Evolutionary conservation across 2,113 vertebrate species (phyloP).

Genomic region (Hymenochirus boettgeri): DNA sequence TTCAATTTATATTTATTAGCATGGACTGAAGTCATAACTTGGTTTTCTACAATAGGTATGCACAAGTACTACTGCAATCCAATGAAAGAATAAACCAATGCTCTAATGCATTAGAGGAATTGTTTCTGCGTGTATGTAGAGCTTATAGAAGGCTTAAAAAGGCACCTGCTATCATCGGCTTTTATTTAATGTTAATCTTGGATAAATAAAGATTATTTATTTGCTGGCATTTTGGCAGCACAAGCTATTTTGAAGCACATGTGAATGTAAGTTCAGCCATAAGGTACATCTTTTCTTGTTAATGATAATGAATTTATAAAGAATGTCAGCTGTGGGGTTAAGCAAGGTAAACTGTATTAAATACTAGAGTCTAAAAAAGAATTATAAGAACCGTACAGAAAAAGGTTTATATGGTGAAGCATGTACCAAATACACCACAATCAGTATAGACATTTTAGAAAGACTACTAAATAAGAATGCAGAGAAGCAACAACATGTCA

Average conservation of each 20-base stretch:
- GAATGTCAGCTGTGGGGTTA: background rate
- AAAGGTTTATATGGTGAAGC: too few relatives aligned
- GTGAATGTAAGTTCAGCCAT: background rate
- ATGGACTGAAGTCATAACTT: too few relatives aligned
- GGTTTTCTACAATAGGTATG: too few relatives aligned
- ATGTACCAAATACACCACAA: background rate
- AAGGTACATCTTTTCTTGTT: background rate
- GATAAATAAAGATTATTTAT: slow-evolving; percentile 1
- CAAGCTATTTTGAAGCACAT: background rate
- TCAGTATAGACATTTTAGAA: too few relatives aligned
- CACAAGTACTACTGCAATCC: too few relatives aligned
- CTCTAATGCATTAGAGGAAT: too few relatives aligned
- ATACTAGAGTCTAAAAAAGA: background rate
- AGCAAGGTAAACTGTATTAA: background rate
- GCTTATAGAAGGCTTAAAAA: background rate
- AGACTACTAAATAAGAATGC: too few relatives aligned
- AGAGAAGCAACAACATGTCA: too few relatives aligned
- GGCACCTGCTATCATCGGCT: background rate
- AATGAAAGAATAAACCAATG: too few relatives aligned
- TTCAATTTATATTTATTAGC: too few relatives aligned
- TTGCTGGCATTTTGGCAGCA: background rate
- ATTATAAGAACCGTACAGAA: background rate
- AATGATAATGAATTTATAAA: background rate
- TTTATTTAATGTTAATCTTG: background rate
- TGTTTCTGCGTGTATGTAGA: background rate